Conservation (phyloP, 2,888 invertebrate species). For the Plebejus anna region DNA sequence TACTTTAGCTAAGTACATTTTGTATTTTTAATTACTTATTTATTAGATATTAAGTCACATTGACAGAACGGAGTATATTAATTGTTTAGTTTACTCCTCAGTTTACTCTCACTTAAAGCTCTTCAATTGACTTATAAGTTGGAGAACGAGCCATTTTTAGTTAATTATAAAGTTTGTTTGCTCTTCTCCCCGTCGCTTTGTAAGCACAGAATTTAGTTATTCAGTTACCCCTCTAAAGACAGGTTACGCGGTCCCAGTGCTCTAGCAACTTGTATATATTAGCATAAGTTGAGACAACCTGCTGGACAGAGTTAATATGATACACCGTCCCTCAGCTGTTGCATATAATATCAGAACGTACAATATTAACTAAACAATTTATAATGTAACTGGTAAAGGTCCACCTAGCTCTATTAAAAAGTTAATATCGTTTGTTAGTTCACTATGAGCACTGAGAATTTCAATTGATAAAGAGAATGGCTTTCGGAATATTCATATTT, state of each 20-base stretch:
- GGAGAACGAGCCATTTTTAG: not conserved
- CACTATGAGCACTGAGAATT: not conserved
- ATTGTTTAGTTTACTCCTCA: constrained; percentile 2
- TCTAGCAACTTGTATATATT: not conserved
- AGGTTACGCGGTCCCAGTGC: not conserved
- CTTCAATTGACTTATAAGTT: not conserved
- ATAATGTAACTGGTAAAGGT: not conserved
- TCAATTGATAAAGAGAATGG: not conserved
- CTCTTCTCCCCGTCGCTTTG: not conserved
- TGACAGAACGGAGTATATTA: not conserved
- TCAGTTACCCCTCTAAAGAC: not conserved
- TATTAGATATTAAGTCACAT: not conserved
- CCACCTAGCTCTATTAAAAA: not conserved
- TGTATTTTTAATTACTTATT: not conserved
- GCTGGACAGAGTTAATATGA: not conserved
- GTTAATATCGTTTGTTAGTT: not conserved
- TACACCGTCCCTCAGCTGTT: not conserved
- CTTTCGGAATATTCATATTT: not conserved
- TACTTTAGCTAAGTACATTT: too few species aligned
- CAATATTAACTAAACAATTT: not conserved
- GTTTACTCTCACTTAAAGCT: not conserved
- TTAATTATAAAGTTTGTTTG: not conserved
- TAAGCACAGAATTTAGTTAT: not conserved
- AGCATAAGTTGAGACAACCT: not conserved
- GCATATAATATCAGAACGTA: not conserved